These are phyloP conservation scores for Odontamblyopus rebecca DNA, from an alignment of 2,797 vertebrate species.

Conservation along the genomic window DNA sequence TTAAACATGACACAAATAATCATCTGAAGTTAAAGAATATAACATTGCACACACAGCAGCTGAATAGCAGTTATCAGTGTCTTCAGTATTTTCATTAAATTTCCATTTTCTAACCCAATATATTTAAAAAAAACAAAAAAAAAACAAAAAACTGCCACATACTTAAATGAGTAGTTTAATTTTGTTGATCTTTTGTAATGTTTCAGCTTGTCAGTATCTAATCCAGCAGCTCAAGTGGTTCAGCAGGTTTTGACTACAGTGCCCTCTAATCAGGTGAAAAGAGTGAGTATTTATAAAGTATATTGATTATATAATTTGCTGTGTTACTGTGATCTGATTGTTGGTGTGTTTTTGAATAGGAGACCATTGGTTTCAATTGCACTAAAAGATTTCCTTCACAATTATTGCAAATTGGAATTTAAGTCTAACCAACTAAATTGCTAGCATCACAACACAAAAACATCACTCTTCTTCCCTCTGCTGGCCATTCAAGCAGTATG, in stretches of 20 bases:
- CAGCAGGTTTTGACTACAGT: slow-evolving; percentile 80
- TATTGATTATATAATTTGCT: background rate
- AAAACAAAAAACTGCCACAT: too few species aligned
- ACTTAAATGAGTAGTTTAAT: background rate
- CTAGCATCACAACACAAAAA: background rate
- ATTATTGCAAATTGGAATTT: too few species aligned
- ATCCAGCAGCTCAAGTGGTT: slow-evolving; percentile 73
- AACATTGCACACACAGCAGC: background rate
- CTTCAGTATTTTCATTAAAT: too few species aligned
- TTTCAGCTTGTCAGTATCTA: slow-evolving; percentile 77
- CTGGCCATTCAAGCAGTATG: background rate
- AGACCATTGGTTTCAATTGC: background rate
- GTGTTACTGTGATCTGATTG: background rate
- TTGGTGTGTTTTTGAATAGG: background rate
- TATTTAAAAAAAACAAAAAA: too few species aligned
- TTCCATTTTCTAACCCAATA: too few species aligned
- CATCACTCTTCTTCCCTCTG: background rate
- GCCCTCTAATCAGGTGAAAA: slow-evolving; percentile 83
- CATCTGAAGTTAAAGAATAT: background rate
- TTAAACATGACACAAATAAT: background rate
- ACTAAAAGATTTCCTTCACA: background rate
- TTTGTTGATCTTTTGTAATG: background rate
- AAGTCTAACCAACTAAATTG: background rate
- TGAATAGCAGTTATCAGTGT: too few species aligned
- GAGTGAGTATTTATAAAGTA: slow-evolving; percentile 73